phyloP scores from a whole-genome alignment of 2,888 invertebrate species.

The Choreutis nemorana region DNA sequence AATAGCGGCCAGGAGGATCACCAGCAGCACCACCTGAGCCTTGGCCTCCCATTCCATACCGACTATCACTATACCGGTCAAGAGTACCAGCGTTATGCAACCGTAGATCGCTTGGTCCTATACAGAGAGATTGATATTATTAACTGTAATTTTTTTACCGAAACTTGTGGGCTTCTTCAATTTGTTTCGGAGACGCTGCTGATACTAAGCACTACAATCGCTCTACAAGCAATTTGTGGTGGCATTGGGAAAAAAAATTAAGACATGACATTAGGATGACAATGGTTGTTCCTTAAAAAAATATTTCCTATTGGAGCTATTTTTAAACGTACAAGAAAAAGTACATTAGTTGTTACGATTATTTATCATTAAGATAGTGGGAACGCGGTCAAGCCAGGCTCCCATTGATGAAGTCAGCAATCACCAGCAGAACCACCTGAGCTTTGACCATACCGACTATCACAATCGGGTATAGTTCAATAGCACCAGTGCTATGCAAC shows the following conservation, averaged over 20 bases:
- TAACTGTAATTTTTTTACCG: no score
- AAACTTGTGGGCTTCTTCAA: no score
- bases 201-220: no score
- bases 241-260: no score
- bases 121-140: constrained; percentile 4
- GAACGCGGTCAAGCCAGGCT: constrained; percentile 85
- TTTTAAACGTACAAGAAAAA: no score
- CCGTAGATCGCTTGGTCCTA: constrained; percentile 86
- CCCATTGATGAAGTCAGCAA: constrained; percentile 91
- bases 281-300: no score
- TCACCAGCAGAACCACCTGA: constrained; percentile 83
- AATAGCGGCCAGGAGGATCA: constrained; percentile 86
- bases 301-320: no score
- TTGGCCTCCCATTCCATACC: constrained; percentile 99
- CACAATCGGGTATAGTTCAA: constrained; percentile 87
- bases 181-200: no score
- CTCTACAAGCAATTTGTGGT: no score
- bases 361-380: no score
- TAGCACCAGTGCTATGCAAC: constrained; percentile 81
- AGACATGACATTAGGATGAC: no score
- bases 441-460: constrained; percentile 97
- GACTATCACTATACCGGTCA: constrained; percentile 89
- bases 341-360: no score
- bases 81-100: constrained; percentile 79
- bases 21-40: constrained; percentile 87